Evolutionary conservation across 2,113 vertebrate genomes (phyloP).

Genomic region (Eidolon helvum): DNA sequence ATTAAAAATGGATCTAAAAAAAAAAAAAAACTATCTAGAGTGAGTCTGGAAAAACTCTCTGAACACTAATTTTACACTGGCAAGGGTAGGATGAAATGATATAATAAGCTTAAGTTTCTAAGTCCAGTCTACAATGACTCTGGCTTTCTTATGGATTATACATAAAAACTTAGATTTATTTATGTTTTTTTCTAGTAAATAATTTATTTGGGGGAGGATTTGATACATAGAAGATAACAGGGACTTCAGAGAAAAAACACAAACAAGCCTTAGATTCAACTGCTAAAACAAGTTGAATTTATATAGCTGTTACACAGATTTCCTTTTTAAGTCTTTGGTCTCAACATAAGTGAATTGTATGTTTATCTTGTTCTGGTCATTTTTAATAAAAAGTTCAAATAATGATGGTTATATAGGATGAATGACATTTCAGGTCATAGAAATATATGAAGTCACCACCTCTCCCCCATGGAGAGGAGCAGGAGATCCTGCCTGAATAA

Average conservation of each 20-base stretch:
- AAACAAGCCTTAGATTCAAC: background rate
- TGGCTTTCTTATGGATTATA: background rate
- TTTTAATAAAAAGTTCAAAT: constrained; percentile 29
- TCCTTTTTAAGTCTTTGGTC: background rate
- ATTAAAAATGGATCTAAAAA: constrained; percentile 56
- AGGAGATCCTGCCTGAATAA: background rate
- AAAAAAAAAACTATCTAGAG: background rate
- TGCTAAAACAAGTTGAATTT: constrained; percentile 45
- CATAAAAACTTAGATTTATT: constrained; percentile 28
- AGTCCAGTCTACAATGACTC: background rate
- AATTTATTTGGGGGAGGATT: background rate
- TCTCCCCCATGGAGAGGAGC: background rate
- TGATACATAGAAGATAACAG: constrained; percentile 41
- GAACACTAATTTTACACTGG: constrained; percentile 7
- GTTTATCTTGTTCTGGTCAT: constrained; percentile 34
- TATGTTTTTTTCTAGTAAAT: background rate
- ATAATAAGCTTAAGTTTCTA: constrained; percentile 36
- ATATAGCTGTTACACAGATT: background rate
- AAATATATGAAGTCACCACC: constrained; percentile 3
- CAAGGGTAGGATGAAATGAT: background rate
- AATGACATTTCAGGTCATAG: constrained; percentile 30
- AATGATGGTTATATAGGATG: constrained; percentile 10
- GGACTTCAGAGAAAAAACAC: background rate
- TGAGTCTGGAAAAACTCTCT: constrained; percentile 47
- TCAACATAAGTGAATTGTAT: background rate